A percentile compares a stretch with the other conserved stretches of the same genome.
phyloP scores from a whole-genome alignment of 2,113 vertebrate genomes.

The Lagenorhynchus albirostris region DNA sequence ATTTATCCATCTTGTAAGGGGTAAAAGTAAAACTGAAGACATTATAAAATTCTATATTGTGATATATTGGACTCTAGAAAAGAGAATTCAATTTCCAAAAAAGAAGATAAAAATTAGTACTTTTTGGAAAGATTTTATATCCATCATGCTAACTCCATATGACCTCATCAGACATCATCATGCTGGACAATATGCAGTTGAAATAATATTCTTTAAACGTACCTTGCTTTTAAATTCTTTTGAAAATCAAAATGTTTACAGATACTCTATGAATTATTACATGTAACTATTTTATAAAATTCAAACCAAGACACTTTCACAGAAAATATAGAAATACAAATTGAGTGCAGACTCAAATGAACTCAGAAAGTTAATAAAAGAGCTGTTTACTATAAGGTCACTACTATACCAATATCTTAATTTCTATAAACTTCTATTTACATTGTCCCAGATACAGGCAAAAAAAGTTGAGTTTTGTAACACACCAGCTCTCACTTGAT shows the following conservation, averaged over 20 bases:
- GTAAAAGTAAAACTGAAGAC: constrained; percentile 40
- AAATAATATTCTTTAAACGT: background rate
- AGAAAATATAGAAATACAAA: constrained; percentile 3
- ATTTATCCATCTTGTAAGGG: constrained; percentile 55
- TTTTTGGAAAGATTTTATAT: constrained; percentile 41
- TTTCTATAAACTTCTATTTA: background rate
- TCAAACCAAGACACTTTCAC: background rate
- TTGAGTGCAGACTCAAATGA: background rate
- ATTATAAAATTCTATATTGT: constrained; percentile 34
- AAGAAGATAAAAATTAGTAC: constrained; percentile 3
- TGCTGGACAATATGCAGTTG: background rate
- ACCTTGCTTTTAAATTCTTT: constrained; percentile 17
- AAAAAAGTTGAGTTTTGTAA: background rate
- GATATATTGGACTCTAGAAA: background rate
- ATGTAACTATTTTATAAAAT: background rate
- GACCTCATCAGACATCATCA: background rate
- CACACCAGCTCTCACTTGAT: background rate
- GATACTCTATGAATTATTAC: background rate
- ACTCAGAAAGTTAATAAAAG: background rate
- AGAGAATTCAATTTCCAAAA: constrained; percentile 8
- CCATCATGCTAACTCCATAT: background rate
- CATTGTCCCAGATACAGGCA: background rate
- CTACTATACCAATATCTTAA: background rate
- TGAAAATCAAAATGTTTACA: background rate
- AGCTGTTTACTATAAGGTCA: background rate